Conservation (phyloP, 2,888 invertebrate species). For the Capitulum mitella region DNA sequence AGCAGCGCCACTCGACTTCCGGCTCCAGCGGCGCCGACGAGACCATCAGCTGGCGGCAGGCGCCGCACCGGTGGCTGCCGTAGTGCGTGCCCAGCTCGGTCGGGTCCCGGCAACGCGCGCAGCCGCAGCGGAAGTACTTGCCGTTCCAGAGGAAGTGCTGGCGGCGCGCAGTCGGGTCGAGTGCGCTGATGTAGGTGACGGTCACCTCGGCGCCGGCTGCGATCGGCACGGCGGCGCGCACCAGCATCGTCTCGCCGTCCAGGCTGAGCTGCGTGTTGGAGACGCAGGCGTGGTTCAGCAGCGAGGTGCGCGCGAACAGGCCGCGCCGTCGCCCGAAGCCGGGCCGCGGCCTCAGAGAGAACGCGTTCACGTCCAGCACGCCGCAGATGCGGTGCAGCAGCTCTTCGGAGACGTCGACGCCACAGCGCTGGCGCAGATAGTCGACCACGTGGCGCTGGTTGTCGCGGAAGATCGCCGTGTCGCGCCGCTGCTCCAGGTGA, state of each 20-base stretch:
- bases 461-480: slow-evolving; percentile 9
- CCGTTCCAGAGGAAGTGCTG: slow-evolving; percentile 17
- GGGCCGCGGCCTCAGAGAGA: slow-evolving; percentile 43
- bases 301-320: slow-evolving; percentile 62
- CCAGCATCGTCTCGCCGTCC: slow-evolving; percentile 3
- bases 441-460: slow-evolving; percentile 62
- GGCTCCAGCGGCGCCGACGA: background rate
- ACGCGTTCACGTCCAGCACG: slow-evolving; percentile 67
- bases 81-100: slow-evolving; percentile 10
- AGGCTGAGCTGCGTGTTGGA: slow-evolving; percentile 60
- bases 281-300: slow-evolving; percentile 73
- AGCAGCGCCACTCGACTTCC: background rate
- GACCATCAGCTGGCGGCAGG: background rate
- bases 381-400: slow-evolving; percentile 68
- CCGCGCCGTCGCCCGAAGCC: slow-evolving; percentile 55
- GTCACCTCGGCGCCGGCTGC: background rate
- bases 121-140: slow-evolving; percentile 1
- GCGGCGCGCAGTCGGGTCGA: slow-evolving; percentile 5
- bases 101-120: background rate
- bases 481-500: slow-evolving; percentile 2
- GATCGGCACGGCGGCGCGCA: background rate
- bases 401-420: background rate
- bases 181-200: background rate
- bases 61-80: slow-evolving; percentile 7
- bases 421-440: slow-evolving; percentile 63